These are phyloP conservation scores for Xanthorhoe spadicearia DNA, from an alignment of 2,888 invertebrate genomes.

Conservation along the genomic window DNA sequence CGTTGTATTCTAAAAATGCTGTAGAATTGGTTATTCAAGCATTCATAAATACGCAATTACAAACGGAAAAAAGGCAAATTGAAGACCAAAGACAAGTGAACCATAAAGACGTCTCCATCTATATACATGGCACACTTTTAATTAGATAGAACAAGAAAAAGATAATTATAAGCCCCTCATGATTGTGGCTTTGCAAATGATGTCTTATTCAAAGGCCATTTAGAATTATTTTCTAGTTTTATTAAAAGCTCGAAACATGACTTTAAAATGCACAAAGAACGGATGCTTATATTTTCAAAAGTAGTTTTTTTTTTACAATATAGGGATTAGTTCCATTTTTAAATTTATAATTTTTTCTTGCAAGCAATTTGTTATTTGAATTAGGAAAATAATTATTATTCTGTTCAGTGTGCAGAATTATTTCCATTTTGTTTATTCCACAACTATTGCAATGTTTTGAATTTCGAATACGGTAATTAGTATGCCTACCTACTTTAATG, in stretches of 20 bases:
- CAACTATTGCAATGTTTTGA: background rate
- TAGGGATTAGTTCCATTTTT: no score
- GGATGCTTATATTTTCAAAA: no score
- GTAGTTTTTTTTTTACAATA: no score
- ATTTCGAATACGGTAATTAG: background rate
- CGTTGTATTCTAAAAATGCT: no score
- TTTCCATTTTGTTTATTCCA: no score
- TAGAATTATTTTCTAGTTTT: background rate
- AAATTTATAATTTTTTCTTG: no score
- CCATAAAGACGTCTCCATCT: conserved; percentile 42
- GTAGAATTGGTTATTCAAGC: conserved; percentile 18
- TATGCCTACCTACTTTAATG: no score
- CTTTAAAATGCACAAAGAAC: no score
- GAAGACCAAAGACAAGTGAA: conserved; percentile 35
- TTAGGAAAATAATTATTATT: no score
- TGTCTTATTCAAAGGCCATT: background rate
- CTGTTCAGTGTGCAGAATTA: no score
- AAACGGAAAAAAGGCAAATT: conserved; percentile 29
- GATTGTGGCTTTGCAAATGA: conserved; percentile 7
- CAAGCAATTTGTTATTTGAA: no score
- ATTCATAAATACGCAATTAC: conserved; percentile 32
- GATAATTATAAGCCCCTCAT: conserved; percentile 22
- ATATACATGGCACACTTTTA: conserved; percentile 45
- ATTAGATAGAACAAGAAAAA: conserved; percentile 37
- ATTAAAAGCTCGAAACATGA: background rate